These are phyloP conservation scores for Caenorhabditis sp. DNA, from an alignment of 2,888 invertebrate species.

Conservation along the genomic window DNA sequence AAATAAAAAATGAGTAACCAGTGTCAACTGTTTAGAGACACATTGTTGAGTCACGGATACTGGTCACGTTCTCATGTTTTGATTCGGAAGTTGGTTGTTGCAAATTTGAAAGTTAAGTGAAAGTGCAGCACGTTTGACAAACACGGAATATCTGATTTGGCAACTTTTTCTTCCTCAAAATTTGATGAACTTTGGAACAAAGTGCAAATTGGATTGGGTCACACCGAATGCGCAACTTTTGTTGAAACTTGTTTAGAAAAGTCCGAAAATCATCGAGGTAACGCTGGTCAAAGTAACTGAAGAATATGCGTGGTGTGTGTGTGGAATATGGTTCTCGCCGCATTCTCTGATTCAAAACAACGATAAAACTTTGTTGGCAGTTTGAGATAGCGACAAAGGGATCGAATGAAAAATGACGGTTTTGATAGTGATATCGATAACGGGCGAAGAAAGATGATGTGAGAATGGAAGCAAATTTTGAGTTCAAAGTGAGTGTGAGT, in stretches of 20 bases:
- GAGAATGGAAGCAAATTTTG: slow-evolving; percentile 10
- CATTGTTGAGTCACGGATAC: slow-evolving; percentile 4
- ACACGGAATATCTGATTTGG: no score
- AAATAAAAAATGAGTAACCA: background rate
- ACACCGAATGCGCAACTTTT: background rate
- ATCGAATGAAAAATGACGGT: slow-evolving; percentile 16
- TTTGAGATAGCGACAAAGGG: background rate
- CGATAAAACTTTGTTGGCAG: slow-evolving; percentile 21
- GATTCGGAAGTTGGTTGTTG: background rate
- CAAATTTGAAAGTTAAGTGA: background rate
- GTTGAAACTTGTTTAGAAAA: background rate
- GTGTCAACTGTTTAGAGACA: background rate
- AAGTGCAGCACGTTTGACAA: no score
- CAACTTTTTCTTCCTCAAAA: background rate
- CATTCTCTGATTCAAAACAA: slow-evolving; percentile 41
- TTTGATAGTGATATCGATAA: slow-evolving; percentile 46
- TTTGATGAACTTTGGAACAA: slow-evolving; percentile 6
- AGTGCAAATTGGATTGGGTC: slow-evolving; percentile 1
- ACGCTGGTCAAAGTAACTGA: no score
- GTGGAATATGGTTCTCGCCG: background rate
- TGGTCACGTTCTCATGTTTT: slow-evolving; percentile 2
- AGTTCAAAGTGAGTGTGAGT: slow-evolving; percentile 11
- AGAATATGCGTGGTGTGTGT: background rate
- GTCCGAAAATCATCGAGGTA: slow-evolving; percentile 2
- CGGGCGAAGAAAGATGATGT: slow-evolving; percentile 49